These are phyloP conservation scores for Spialia ferax DNA, from an alignment of 2,888 invertebrate genomes.

Conservation along the genomic window DNA sequence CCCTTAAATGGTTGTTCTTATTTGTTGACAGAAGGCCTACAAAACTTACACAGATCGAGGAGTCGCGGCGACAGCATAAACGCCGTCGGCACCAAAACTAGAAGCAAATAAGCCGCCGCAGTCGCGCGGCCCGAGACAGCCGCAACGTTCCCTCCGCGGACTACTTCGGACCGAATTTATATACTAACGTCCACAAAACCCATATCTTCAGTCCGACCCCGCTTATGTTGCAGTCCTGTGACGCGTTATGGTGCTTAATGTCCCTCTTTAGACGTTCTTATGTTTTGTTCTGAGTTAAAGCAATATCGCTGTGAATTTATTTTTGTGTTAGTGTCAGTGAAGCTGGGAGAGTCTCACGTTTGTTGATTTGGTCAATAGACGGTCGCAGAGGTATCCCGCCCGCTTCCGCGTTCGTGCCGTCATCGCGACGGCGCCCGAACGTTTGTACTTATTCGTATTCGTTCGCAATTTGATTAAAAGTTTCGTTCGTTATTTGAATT, in stretches of 20 bases:
- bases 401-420: constrained; percentile 20
- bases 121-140: constrained; percentile 12
- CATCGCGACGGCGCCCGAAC: constrained; percentile 29
- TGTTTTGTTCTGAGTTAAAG: background rate
- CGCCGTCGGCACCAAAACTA: constrained; percentile 87
- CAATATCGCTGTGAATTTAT: background rate
- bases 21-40: constrained; percentile 85
- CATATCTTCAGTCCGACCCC: constrained; percentile 47
- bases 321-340: constrained; percentile 18
- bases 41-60: constrained; percentile 91
- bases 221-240: constrained; percentile 73
- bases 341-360: constrained; percentile 56
- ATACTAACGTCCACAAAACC: constrained; percentile 65
- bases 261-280: constrained; percentile 13
- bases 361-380: constrained; percentile 64
- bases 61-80: constrained; percentile 94
- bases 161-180: constrained; percentile 72
- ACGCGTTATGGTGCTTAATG: constrained; percentile 75
- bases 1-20: background rate
- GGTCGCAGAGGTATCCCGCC: constrained; percentile 50
- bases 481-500: constrained; percentile 52
- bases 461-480: constrained; percentile 43
- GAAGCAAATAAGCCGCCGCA: constrained; percentile 70
- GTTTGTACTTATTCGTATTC: constrained; percentile 42
- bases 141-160: constrained; percentile 45